Evolutionary conservation across 2,113 vertebrate species (phyloP).

Genomic region (Anguilla rostrata): DNA sequence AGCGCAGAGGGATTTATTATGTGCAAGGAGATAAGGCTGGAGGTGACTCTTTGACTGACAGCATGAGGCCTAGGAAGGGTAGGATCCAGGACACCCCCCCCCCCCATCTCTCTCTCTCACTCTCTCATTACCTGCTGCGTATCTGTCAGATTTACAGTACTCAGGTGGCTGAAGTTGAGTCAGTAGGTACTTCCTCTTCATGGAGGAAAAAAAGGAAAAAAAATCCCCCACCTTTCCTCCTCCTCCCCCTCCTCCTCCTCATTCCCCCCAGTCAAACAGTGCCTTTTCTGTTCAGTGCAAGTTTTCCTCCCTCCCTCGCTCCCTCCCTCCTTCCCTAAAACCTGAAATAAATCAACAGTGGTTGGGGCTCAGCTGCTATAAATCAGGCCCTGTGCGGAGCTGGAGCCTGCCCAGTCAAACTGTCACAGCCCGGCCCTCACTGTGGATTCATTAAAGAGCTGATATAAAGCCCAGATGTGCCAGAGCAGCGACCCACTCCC

Average conservation of each 20-base stretch:
- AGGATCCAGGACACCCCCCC: neutral
- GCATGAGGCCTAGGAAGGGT: constrained; percentile 58
- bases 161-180: constrained; percentile 46
- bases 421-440: constrained; percentile 98
- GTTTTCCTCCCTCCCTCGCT: constrained; percentile 49
- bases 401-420: constrained; percentile 98
- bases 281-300: constrained; percentile 12
- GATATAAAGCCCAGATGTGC: constrained; percentile 99
- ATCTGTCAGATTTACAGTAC: constrained; percentile 14
- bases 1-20: constrained; percentile 72
- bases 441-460: constrained; percentile 99
- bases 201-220: constrained; percentile 21
- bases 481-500: constrained; percentile 68
- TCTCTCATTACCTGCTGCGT: neutral
- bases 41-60: constrained; percentile 63
- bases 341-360: constrained; percentile 98
- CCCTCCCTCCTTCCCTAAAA: constrained; percentile 51
- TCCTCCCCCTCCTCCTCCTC: neutral
- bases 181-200: constrained; percentile 62
- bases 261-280: constrained; percentile 60
- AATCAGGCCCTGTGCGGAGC: constrained; percentile 96
- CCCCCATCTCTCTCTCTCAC: constrained; percentile 37
- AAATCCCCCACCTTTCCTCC: neutral
- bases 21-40: constrained; percentile 69
- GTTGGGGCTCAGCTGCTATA: constrained; percentile 94